Base-by-base conservation (phyloP, 2,888 invertebrate species). In the Brachynemurus nebulosus region DNA sequence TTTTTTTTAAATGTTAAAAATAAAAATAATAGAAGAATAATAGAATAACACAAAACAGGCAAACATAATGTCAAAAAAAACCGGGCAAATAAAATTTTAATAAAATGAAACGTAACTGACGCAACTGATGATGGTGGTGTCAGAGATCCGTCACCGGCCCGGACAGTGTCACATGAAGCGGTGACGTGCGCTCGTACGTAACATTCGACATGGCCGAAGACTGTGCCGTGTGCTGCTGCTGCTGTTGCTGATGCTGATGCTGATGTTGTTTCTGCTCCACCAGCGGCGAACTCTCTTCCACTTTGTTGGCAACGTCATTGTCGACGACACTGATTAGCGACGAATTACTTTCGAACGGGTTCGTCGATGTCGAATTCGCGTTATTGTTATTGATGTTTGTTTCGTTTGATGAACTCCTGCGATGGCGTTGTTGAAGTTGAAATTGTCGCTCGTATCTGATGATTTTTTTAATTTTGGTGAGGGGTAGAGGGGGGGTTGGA, bases 81-180 rank as follows among this genome's bases (percentile, higher is more conserved):
- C n/a, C n/a, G n/a, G n/a, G n/a, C n/a, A n/a, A n/a, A n/a, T n/a
- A n/a, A n/a, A n/a, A n/a, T n/a, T n/a, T n/a, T n/a, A n/a, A n/a
- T n/a, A n/a, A n/a, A n/a, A n/a, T n/a, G n/a, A n/a, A n/a, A n/a
- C n/a, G n/a, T n/a, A n/a, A n/a, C n/a, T n/a, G n/a, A n/a, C n/a
- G n/a, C n/a, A n/a, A n/a, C n/a, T n/a, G n/a, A n/a, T n/a, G n/a
- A n/a, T n/a, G n/a, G n/a, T 21, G 33, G 12, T 33, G 45, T 51
- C 49, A 71, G 65, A 71, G 70, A 58, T 76, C 74, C 2, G 76
- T 76, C 14, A 76, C 75, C 12, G 75, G 75, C 14, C 76, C 76
- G 50, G 74, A 72, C 39, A 76, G 66, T 23, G 73, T 71, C 25
- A 66, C 63, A 45, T 62, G 59, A 45, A 63, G 64, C 42, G 64